Base-by-base conservation (phyloP, 2,797 vertebrate species). In the Phalloptychus januarius region DNA sequence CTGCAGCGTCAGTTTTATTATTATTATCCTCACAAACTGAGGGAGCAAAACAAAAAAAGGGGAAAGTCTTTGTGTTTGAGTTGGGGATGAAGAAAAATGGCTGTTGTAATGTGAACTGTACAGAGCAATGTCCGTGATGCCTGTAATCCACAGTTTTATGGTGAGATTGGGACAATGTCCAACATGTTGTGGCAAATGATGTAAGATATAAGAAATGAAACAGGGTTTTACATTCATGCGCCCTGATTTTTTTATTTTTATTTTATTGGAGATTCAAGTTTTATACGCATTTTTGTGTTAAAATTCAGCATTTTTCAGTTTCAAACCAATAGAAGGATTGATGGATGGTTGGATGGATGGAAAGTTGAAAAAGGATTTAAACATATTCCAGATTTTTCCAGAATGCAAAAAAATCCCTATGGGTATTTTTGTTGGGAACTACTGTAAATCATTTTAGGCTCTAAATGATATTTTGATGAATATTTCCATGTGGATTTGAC, bases 11-110 rank as follows among this genome's bases (percentile, higher is more conserved):
- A 83, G 10, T 50, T 50, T 96, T 94, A 94, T 93, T 67, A 76
- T 77, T 82, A 77, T 83, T 71, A 75, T 77, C 81, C 42, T 72
- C 80, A 70, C 67, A 77, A 75, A 85, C 80, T 86, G 81, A 91
- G 93, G 91, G 88, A 93, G 92, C 94, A 88, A 93, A 91, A 94
- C 76, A 88, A 88, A 61, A 88, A 61, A 94, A 88, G 42, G 75
- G n/a, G 81, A 63, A 44, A 5, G 1, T 85, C 46, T 69, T 79
- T 54, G 38, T 84, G 79, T 71, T 84, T 80, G 71, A 58, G 75
- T 87, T 83, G 80, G 79, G 75, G 61, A 77, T 76, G 75, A 83
- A 63, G 77, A 72, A 50, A 85, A 86, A 82, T 7, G 23, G 23
- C 72, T 73, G 23, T 38, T 54, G 36, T 54, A 36, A 38, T 25